Evolutionary conservation across 2,113 vertebrate species (phyloP).

Genomic region (Daboia siamensis): DNA sequence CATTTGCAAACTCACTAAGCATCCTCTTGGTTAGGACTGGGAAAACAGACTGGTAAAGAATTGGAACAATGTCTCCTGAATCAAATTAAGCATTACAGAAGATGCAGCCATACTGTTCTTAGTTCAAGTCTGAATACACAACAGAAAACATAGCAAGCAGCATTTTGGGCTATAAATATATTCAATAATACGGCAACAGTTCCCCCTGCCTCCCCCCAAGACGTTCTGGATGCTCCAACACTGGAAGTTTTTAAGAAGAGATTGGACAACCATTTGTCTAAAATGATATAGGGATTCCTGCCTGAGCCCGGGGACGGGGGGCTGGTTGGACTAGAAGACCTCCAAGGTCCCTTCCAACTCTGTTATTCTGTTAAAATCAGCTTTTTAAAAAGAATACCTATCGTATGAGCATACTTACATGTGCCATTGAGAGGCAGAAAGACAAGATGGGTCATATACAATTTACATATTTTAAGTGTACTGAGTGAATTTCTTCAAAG

Average conservation of each 20-base stretch:
- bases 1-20: not conserved
- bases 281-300: not conserved
- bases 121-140: not conserved
- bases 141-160: not conserved
- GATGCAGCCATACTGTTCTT: not conserved
- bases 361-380: not conserved
- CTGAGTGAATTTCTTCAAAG: not conserved
- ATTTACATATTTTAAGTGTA: not conserved
- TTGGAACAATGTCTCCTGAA: not conserved
- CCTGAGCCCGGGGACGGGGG: not conserved
- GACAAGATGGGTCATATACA: not conserved
- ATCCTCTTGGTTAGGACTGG: not conserved
- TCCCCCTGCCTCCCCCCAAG: not conserved
- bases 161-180: not conserved
- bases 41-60: not conserved
- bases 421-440: not conserved
- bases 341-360: not conserved
- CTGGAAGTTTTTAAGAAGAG: not conserved
- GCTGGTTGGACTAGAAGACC: not conserved
- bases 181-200: not conserved
- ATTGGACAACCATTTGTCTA: not conserved
- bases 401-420: not conserved
- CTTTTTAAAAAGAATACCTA: not conserved
- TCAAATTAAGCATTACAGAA: not conserved
- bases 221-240: not conserved